phyloP scores from a whole-genome alignment of 2,888 invertebrate species.

The Ormyrus rosae region DNA sequence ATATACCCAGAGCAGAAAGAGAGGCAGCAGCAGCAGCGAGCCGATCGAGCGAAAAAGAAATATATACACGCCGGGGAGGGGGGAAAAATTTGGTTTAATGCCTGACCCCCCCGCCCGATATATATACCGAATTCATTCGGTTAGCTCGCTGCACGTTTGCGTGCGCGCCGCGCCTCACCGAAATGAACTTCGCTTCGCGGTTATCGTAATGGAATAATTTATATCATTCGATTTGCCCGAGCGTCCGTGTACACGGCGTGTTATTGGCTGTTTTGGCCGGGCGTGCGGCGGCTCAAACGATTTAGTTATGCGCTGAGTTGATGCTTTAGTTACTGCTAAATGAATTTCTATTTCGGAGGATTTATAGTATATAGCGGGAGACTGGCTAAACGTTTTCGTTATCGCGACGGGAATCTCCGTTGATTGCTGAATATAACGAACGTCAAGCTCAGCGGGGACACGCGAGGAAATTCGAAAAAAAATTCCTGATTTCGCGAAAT shows the following conservation, averaged over 20 bases:
- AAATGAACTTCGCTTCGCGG: slow-evolving; percentile 34
- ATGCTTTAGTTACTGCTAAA: slow-evolving; percentile 28
- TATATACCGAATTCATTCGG: slow-evolving; percentile 27
- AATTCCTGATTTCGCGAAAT: too few species aligned
- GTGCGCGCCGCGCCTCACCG: background rate
- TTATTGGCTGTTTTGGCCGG: slow-evolving; percentile 28
- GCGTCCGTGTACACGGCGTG: background rate
- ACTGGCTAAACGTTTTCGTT: too few species aligned
- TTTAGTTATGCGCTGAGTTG: slow-evolving; percentile 14
- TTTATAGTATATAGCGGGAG: background rate
- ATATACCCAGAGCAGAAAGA: background rate
- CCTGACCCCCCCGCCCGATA: background rate
- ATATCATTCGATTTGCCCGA: slow-evolving; percentile 39
- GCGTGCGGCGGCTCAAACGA: background rate
- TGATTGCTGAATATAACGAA: too few species aligned
- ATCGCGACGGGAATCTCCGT: too few species aligned
- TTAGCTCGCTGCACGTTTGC: background rate
- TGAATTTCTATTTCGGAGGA: background rate
- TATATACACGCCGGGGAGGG: slow-evolving; percentile 31
- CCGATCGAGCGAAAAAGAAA: slow-evolving; percentile 37
- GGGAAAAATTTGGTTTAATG: slow-evolving; percentile 50
- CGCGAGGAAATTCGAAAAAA: too few species aligned
- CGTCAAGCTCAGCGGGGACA: too few species aligned
- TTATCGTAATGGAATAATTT: slow-evolving; percentile 52
- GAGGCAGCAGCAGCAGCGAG: background rate